These are phyloP conservation scores for Temnothorax unifasciatus DNA, from an alignment of 2,888 invertebrate species.

Conservation along the genomic window DNA sequence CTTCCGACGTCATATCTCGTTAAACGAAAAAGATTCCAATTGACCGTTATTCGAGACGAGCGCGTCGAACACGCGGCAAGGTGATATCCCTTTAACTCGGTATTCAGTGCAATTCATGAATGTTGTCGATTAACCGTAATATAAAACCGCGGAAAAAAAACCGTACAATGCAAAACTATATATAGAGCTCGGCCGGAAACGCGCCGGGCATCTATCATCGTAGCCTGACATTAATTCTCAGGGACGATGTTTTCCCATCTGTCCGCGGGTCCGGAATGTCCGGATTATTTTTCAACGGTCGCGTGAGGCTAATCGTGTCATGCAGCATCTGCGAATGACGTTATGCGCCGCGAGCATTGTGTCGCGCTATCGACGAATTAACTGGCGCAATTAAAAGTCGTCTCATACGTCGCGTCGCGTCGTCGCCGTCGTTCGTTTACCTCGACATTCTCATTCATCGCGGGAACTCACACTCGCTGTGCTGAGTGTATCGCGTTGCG, in stretches of 20 bases:
- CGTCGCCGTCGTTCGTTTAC: conserved; percentile 29
- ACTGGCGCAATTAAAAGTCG: conserved; percentile 58
- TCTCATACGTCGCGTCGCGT: not conserved
- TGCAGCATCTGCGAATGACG: not conserved
- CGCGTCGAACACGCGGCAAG: conserved; percentile 4
- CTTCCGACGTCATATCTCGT: conserved; percentile 34
- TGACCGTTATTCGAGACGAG: conserved; percentile 31
- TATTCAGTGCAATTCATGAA: conserved; percentile 17
- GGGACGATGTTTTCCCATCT: conserved; percentile 40
- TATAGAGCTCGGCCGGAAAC: not conserved
- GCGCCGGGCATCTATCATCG: not conserved
- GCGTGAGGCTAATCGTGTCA: not conserved
- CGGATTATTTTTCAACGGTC: conserved; percentile 28
- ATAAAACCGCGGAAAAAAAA: conserved; percentile 24
- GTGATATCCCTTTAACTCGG: conserved; percentile 35
- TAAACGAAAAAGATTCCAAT: conserved; percentile 17
- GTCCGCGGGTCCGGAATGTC: not conserved
- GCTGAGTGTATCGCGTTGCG: not conserved
- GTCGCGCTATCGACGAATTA: conserved; percentile 59
- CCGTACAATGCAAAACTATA: not conserved
- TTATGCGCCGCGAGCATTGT: conserved; percentile 29
- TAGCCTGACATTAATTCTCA: conserved; percentile 39
- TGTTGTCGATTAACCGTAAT: conserved; percentile 28
- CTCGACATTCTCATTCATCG: conserved; percentile 16
- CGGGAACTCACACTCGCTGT: not conserved